Conservation (phyloP, 2,888 invertebrate species). For the Hipparchia semele region DNA sequence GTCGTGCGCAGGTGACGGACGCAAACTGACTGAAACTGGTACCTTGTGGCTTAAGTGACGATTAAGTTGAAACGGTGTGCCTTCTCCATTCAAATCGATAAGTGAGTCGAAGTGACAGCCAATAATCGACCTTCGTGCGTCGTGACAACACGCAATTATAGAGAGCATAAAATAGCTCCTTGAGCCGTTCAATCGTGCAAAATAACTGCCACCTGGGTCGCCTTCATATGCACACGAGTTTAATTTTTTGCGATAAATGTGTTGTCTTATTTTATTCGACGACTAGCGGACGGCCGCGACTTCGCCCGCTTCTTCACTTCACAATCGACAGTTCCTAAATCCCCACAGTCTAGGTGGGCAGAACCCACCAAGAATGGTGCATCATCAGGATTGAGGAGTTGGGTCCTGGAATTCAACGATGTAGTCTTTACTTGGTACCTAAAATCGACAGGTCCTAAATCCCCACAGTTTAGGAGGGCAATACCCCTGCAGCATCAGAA, state of each 20-base stretch:
- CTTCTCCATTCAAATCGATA: conserved; percentile 74
- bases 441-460: no score
- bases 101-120: conserved; percentile 48
- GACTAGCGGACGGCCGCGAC: background rate
- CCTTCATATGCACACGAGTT: conserved; percentile 78
- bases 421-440: no score
- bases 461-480: no score
- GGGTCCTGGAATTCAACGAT: no score
- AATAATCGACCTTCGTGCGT: conserved; percentile 44
- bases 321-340: no score
- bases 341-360: no score
- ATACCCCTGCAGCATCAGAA: no score
- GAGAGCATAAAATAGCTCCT: conserved; percentile 31
- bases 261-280: conserved; percentile 55
- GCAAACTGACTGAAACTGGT: conserved; percentile 57
- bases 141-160: conserved; percentile 27
- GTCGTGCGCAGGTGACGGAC: conserved; percentile 64
- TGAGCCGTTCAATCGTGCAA: conserved; percentile 47
- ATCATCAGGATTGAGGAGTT: no score
- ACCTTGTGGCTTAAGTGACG: conserved; percentile 70
- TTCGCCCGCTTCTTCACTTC: no score
- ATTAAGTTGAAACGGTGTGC: conserved; percentile 58
- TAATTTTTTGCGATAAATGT: conserved; percentile 65
- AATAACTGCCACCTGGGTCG: conserved; percentile 67
- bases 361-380: no score